phyloP scores from a whole-genome alignment of 2,888 invertebrate genomes.

The Rhimphoctona megacephalus region DNA sequence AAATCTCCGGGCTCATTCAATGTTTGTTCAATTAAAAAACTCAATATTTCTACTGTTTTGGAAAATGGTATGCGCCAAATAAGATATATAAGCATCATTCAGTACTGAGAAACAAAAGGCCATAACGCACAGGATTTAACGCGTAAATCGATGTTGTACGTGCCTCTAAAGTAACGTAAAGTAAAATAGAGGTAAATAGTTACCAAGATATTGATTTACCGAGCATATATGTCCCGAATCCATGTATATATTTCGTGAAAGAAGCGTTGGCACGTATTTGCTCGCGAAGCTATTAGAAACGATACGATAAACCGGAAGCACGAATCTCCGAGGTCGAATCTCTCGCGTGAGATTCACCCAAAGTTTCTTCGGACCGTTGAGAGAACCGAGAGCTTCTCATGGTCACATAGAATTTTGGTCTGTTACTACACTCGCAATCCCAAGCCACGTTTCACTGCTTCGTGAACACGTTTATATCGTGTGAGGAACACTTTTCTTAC shows the following conservation, averaged over 20 bases:
- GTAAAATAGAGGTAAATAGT: no score
- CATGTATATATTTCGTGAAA: background rate
- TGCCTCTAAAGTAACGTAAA: no score
- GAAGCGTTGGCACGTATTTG: conserved; percentile 57
- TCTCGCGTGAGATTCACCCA: conserved; percentile 43
- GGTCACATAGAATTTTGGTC: background rate
- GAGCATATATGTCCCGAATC: background rate
- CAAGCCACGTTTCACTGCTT: background rate
- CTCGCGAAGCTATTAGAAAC: conserved; percentile 60
- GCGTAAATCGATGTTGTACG: background rate
- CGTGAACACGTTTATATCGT: conserved; percentile 24
- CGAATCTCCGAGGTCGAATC: conserved; percentile 53
- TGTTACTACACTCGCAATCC: background rate
- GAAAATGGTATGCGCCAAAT: background rate
- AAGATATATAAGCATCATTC: background rate
- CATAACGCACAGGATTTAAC: background rate
- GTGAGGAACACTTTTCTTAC: conserved; percentile 53
- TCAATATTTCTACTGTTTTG: background rate
- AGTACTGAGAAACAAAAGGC: background rate
- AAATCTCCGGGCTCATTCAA: background rate
- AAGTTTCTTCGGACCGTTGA: conserved; percentile 65
- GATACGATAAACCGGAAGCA: conserved; percentile 66
- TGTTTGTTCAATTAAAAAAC: background rate
- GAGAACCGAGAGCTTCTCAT: conserved; percentile 27
- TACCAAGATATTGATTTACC: background rate